phyloP scores from a whole-genome alignment of 2,797 vertebrate genomes.

The Nothura maculosa region DNA sequence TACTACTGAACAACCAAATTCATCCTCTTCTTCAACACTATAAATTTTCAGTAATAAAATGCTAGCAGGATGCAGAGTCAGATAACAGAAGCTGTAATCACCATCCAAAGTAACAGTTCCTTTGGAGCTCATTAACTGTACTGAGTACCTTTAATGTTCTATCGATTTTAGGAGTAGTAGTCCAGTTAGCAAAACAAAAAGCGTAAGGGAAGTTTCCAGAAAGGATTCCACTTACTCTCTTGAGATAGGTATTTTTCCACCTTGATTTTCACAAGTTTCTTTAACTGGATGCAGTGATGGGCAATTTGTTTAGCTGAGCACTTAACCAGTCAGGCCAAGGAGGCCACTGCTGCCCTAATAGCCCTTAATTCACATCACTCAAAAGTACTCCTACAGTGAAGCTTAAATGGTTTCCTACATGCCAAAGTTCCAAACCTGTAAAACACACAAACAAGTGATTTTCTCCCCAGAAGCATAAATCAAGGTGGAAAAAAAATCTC shows the following conservation, averaged over 20 bases:
- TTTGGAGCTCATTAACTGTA: slow-evolving; percentile 34
- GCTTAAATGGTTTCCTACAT: background rate
- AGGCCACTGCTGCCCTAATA: background rate
- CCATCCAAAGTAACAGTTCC: background rate
- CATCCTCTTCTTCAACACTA: background rate
- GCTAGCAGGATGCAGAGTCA: background rate
- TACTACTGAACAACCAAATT: background rate
- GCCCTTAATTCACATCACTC: background rate
- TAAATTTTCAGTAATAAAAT: slow-evolving; percentile 5
- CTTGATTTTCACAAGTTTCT: background rate
- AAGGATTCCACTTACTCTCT: background rate
- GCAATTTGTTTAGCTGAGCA: background rate
- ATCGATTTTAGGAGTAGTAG: background rate
- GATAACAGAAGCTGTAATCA: background rate
- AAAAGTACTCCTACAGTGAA: fast-evolving
- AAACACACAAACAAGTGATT: background rate
- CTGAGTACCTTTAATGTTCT: background rate
- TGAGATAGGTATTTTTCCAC: background rate
- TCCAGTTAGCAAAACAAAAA: background rate
- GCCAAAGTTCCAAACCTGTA: background rate
- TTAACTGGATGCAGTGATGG: background rate
- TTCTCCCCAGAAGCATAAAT: background rate
- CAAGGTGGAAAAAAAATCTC: background rate
- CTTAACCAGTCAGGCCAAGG: background rate
- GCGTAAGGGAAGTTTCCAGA: background rate